Evolutionary conservation across 2,888 invertebrate species (phyloP), one percentile per base, ranked within the genome.

Genomic region (Sceliomorpha sp.): DNA sequence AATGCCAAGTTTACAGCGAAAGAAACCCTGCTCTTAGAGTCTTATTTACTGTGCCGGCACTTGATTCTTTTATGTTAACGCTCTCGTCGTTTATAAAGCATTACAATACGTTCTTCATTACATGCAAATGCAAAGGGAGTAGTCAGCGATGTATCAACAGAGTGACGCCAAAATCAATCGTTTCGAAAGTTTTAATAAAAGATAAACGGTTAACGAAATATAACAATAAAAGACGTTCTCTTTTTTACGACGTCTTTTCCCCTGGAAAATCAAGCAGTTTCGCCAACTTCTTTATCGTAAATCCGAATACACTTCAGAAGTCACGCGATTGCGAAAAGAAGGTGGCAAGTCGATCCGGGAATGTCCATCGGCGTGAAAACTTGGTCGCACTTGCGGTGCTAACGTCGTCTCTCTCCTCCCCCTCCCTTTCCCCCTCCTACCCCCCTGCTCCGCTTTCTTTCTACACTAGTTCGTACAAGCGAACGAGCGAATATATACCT

Each of bases 361-460:
- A 12, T 44, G 62, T 48, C 62, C 63, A 59, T 15, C 44, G 42
- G 58, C 32, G 64, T 44, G 50, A 60, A 70, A 70, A 69, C 50
- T 55, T 69, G 37, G 48, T 50, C 13, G 27, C 47, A 26, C 37
- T 42, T 53, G 48, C 58, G 60, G 56, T 47, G 45, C 37, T n/a
- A n/a, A n/a, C n/a, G n/a, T n/a, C n/a, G n/a, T n/a, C n/a, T n/a
- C n/a, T n/a, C n/a, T n/a, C n/a, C n/a, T n/a, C n/a, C n/a, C n/a
- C n/a, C n/a, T n/a, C n/a, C n/a, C n/a, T n/a, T n/a, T n/a, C n/a
- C n/a, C n/a, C n/a, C n/a, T n/a, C n/a, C n/a, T n/a, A n/a, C n/a
- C n/a, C n/a, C n/a, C n/a, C n/a, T n/a, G n/a, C n/a, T n/a, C n/a
- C 26, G 13, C 42, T 32, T 59, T 44, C 42, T 44, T 53, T 51